Base-by-base conservation (phyloP, 2,797 vertebrate genomes). In the Argyrosomus regius region DNA sequence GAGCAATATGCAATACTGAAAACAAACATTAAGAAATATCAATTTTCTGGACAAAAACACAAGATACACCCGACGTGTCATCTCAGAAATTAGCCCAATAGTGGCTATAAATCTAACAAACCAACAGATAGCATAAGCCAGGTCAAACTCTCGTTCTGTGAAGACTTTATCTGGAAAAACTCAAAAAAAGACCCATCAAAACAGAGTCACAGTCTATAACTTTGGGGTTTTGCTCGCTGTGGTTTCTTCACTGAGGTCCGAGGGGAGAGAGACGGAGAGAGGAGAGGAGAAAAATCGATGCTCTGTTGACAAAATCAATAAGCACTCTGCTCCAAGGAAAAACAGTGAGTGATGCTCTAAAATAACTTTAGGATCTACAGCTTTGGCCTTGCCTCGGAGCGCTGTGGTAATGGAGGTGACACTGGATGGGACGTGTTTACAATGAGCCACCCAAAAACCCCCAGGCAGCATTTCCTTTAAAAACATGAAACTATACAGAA, bases 231-330 rank as follows among this genome's bases (percentile, higher is more conserved):
- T 66, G 82, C 66, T 83, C 77, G 78, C 81, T 61, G 80, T 63
- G 64, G 87, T 90, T 91, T 80, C 75, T 74, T 72, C 14, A n/a
- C 83, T 17, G 60, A 77, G 73, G 73, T 83, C 79, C 52, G 45
- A 65, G 65, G 57, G 78, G 59, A 68, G 64, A 46, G 28, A 46
- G 71, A 63, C 50, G 78, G 59, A 68, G 64, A 61, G 57, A 53
- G 12, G 74, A 64, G 75, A 11, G 56, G 67, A 85, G 75, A 75
- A 74, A 89, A 94, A 95, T 95, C 94, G 39, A 95, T 95, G 82
- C 75, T 84, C 86, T 85, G 91, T 93, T 94, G 94, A 95, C 94
- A 94, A 94, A 94, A 96, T 95, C 95, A 89, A 96, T 96, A 93
- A 84, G 88, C 87, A 90, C 94, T 94, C 91, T 96, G 89, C 87